These are phyloP conservation scores for Sebastes schlegelii DNA, from an alignment of 2,113 vertebrate species.

Conservation along the genomic window DNA sequence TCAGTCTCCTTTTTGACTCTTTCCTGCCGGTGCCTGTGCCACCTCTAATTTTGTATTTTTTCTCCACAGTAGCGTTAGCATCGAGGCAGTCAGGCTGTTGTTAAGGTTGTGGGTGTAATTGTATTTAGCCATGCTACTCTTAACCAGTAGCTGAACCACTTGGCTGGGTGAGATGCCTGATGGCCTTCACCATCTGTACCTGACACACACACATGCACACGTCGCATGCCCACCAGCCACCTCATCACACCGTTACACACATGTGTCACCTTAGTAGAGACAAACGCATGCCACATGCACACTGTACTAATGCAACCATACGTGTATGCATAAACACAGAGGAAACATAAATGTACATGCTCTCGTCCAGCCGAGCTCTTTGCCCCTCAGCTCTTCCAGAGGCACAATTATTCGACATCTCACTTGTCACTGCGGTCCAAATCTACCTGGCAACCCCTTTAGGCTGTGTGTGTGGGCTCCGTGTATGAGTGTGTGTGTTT, in stretches of 20 bases:
- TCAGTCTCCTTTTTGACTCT: background rate
- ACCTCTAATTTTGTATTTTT: too few relatives aligned
- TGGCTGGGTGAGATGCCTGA: slow-evolving; percentile 45
- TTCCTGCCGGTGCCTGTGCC: background rate
- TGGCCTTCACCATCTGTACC: slow-evolving; percentile 68
- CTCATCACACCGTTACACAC: background rate
- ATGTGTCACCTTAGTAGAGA: background rate
- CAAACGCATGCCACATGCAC: slow-evolving; percentile 7
- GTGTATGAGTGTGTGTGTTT: background rate
- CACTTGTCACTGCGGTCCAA: slow-evolving; percentile 26
- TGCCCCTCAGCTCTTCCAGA: slow-evolving; percentile 9
- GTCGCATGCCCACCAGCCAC: background rate
- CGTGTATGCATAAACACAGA: background rate
- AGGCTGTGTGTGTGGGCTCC: slow-evolving; percentile 27
- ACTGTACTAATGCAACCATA: background rate
- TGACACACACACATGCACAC: slow-evolving; percentile 16
- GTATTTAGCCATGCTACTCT: slow-evolving; percentile 52
- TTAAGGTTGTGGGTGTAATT: slow-evolving; percentile 56
- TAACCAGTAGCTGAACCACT: slow-evolving; percentile 68
- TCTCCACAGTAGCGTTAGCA: background rate
- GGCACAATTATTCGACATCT: slow-evolving; percentile 15
- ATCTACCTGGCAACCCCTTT: slow-evolving; percentile 49
- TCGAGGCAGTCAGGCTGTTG: background rate
- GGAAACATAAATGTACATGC: slow-evolving; percentile 41
- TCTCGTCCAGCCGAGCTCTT: background rate